Conservation (phyloP, 2,113 vertebrate species). For the Pterocles burchelli region DNA sequence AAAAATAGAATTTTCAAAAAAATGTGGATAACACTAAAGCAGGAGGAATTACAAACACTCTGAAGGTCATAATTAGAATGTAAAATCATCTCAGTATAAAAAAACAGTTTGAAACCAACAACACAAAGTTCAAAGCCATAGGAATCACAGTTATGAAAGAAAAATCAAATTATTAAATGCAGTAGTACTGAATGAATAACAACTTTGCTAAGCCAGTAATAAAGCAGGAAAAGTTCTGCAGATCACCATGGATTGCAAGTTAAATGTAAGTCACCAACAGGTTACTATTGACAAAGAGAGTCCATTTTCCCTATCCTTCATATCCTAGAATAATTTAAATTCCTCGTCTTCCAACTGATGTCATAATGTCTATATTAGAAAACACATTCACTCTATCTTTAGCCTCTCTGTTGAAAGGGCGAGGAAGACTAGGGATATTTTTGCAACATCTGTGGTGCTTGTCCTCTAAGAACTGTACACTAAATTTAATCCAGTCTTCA, state of each 20-base stretch:
- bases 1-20: neutral
- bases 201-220: neutral
- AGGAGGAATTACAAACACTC: neutral
- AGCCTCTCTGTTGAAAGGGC: neutral
- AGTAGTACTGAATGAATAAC: neutral
- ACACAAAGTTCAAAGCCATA: neutral
- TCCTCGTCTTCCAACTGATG: neutral
- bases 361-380: neutral
- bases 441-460: neutral
- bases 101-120: neutral
- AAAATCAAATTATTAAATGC: neutral
- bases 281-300: neutral
- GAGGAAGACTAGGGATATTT: neutral
- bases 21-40: neutral
- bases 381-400: neutral
- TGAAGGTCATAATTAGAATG: neutral
- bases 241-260: neutral
- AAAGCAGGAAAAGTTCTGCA: neutral
- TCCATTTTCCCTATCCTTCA: neutral
- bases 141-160: neutral
- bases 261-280: neutral
- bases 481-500: neutral
- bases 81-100: neutral
- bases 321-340: neutral
- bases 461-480: neutral